phyloP scores from a whole-genome alignment of 2,797 vertebrate species.

The Protosalanx chinensis region DNA sequence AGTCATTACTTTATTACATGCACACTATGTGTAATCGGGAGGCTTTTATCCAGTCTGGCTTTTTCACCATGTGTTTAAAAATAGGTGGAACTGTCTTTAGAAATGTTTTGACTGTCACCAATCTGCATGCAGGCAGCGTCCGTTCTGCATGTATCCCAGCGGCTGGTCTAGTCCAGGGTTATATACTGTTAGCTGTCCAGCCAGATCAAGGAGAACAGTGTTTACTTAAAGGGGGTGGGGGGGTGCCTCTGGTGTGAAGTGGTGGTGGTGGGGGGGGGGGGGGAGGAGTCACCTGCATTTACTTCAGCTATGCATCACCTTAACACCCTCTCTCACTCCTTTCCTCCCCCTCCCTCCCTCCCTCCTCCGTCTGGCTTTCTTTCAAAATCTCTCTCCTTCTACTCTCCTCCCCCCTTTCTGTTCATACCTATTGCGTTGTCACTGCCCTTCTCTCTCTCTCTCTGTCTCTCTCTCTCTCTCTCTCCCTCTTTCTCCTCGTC shows the following conservation, averaged over 20 bases:
- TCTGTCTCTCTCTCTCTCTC: background rate
- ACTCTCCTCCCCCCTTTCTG: background rate
- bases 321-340: slow-evolving; percentile 28
- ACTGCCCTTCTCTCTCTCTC: background rate
- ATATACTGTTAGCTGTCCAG: background rate
- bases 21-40: background rate
- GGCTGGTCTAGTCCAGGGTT: background rate
- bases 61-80: background rate
- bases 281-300: slow-evolving; percentile 47
- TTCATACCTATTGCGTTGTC: too few relatives aligned
- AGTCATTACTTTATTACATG: too few relatives aligned
- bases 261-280: too few relatives aligned
- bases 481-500: slow-evolving; percentile 3
- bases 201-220: background rate
- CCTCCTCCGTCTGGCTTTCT: background rate
- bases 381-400: background rate
- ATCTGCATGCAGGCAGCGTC: background rate
- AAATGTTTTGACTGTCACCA: background rate
- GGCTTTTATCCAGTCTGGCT: background rate
- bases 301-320: slow-evolving; percentile 54
- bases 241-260: slow-evolving; percentile 47
- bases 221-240: slow-evolving; percentile 21
- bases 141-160: background rate
- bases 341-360: too few relatives aligned
- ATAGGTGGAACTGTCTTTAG: background rate